Conservation (phyloP, 2,113 vertebrate species). For the Dunckerocampus dactyliophorus region DNA sequence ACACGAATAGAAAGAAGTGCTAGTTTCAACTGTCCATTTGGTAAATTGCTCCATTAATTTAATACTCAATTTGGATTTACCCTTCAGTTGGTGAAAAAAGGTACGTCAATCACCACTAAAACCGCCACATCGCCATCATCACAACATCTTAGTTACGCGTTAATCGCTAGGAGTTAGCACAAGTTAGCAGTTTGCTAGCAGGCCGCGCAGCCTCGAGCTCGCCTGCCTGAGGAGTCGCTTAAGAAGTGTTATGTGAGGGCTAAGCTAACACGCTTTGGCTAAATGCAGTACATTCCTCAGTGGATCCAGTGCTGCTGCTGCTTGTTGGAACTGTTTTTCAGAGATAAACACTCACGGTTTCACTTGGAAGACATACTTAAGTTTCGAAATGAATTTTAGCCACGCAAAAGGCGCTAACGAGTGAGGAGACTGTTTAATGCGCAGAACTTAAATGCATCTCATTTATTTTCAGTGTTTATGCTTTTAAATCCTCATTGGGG, state of each 20-base stretch:
- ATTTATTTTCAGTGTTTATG: not conserved
- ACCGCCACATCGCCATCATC: not conserved
- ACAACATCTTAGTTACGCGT: not conserved
- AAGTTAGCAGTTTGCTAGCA: slow-evolving; percentile 10
- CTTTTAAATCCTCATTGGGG: not conserved
- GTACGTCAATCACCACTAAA: not conserved
- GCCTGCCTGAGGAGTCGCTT: slow-evolving; percentile 5
- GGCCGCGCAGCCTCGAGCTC: slow-evolving; percentile 65
- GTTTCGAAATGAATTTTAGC: not conserved
- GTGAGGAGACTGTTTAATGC: not conserved
- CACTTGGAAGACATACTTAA: not conserved
- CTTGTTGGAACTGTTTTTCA: too few relatives aligned
- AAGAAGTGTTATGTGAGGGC: not conserved
- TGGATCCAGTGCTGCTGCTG: too few relatives aligned
- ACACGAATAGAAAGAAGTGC: too few relatives aligned
- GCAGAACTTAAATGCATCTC: too few relatives aligned
- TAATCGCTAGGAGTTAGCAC: not conserved
- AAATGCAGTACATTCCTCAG: too few relatives aligned
- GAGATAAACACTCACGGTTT: not conserved
- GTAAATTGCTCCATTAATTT: not conserved
- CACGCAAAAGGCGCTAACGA: too few relatives aligned
- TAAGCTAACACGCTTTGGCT: not conserved
- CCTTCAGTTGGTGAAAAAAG: not conserved
- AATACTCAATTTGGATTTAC: not conserved
- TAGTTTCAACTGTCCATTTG: not conserved